These are phyloP conservation scores for Porites lobata DNA, from an alignment of 92 coral and sea anemone genomes.

Conservation along the genomic window DNA sequence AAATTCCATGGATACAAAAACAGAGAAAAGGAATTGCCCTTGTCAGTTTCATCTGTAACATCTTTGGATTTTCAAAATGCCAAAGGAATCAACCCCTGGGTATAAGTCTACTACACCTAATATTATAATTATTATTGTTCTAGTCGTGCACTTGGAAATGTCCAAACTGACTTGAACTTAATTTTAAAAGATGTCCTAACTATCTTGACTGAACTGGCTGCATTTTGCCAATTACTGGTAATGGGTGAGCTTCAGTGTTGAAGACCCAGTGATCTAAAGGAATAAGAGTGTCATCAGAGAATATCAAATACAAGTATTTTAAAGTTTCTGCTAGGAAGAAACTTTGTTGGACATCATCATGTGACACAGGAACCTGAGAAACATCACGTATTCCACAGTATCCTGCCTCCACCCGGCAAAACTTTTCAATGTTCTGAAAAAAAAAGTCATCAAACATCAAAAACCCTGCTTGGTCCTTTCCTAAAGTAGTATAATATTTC, in stretches of 20 bases:
- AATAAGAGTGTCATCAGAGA: slow-evolving; percentile 92
- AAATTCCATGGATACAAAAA: no score
- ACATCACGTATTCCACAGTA: slow-evolving; percentile 96
- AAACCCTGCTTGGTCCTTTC: no score
- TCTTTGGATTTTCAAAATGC: no score
- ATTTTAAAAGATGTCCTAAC: slow-evolving; percentile 10
- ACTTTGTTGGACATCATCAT: slow-evolving; percentile 98
- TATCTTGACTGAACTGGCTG: slow-evolving; percentile 21
- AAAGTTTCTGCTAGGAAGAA: slow-evolving; percentile 98
- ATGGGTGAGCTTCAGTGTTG: slow-evolving; percentile 97
- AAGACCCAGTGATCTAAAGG: slow-evolving; percentile 97
- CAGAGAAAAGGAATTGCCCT: no score
- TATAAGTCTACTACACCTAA: neutral
- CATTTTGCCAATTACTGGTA: slow-evolving; percentile 87
- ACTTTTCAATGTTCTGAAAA: slow-evolving; percentile 84
- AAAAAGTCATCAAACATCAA: neutral
- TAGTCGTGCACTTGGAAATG: neutral
- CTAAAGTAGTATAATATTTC: no score
- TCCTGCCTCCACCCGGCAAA: slow-evolving; percentile 87
- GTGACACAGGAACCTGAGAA: slow-evolving; percentile 65
- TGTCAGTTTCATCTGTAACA: no score
- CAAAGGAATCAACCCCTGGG: no score
- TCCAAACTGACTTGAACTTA: neutral
- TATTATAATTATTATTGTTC: neutral
- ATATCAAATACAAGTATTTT: slow-evolving; percentile 92